A percentile compares a stretch with the other conserved stretches of the same genome.
Conservation (phyloP, 1,140 invertebrate genomes). For the Tetraneura akinire region DNA sequence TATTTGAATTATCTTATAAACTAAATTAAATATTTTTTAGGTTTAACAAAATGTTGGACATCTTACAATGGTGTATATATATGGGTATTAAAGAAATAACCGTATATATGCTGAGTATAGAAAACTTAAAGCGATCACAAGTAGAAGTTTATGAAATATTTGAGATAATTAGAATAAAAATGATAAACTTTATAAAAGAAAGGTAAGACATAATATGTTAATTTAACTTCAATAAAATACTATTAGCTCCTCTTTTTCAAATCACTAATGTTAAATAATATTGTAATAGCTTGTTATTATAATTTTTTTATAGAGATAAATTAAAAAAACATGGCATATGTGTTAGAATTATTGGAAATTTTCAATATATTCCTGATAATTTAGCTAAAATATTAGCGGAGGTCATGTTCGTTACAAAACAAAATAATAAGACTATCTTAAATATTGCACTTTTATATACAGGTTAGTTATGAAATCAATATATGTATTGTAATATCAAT, state of each 20-base stretch:
- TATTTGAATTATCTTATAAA: too few species aligned
- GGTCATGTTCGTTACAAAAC: conserved; percentile 76
- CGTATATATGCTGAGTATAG: conserved; percentile 98
- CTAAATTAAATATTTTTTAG: conserved; percentile 56
- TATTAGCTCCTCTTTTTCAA: too few species aligned
- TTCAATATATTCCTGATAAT: conserved; percentile 77
- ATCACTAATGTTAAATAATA: too few species aligned
- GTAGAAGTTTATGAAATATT: conserved; percentile 92
- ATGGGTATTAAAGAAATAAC: conserved; percentile 84
- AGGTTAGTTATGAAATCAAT: conserved; percentile 60
- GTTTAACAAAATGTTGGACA: conserved; percentile 93
- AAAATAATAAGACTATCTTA: conserved; percentile 81
- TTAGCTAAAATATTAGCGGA: conserved; percentile 76
- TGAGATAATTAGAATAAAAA: conserved; percentile 86
- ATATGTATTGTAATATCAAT: neutral
- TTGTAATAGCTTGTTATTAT: neutral
- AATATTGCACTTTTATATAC: conserved; percentile 94
- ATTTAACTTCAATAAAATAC: too few species aligned
- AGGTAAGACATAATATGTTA: conserved; percentile 66
- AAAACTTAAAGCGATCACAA: conserved; percentile 93
- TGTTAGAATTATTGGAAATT: conserved; percentile 86
- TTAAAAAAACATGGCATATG: conserved; percentile 83
- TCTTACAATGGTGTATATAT: conserved; percentile 80
- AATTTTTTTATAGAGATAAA: conserved; percentile 68
- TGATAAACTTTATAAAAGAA: conserved; percentile 80